Evolutionary conservation across 2,888 invertebrate species (phyloP).

Genomic region (Nomada flava): DNA sequence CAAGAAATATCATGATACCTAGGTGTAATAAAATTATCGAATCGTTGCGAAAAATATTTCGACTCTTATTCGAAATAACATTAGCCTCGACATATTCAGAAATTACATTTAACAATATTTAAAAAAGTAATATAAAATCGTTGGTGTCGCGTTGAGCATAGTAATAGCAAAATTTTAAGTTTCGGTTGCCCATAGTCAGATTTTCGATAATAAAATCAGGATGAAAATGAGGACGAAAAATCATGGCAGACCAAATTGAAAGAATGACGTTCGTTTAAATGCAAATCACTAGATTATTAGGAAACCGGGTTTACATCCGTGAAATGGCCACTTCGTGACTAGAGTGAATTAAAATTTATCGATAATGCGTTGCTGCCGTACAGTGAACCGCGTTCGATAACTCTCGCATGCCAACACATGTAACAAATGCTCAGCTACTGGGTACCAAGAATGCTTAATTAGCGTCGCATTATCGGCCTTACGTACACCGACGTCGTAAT

Average conservation of each 20-base stretch:
- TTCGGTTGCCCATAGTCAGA: too few relatives aligned
- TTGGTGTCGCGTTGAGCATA: too few relatives aligned
- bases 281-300: conserved; percentile 2
- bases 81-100: too few relatives aligned
- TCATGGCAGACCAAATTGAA: too few relatives aligned
- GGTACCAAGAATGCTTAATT: conserved; percentile 49
- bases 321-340: conserved; percentile 18
- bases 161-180: too few relatives aligned
- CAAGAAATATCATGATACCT: background rate
- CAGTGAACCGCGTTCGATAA: conserved; percentile 41
- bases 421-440: conserved; percentile 31
- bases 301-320: background rate
- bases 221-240: too few relatives aligned
- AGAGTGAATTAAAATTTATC: conserved; percentile 48
- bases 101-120: too few relatives aligned
- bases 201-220: too few relatives aligned
- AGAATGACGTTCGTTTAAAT: background rate
- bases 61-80: too few relatives aligned
- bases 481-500: conserved; percentile 30
- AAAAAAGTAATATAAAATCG: too few relatives aligned
- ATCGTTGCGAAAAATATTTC: too few relatives aligned
- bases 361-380: conserved; percentile 24
- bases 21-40: background rate
- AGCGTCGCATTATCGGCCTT: conserved; percentile 47
- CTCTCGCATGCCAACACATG: conserved; percentile 44